Conservation (phyloP, 2,113 vertebrate genomes). For the Tauraco erythrolophus region DNA sequence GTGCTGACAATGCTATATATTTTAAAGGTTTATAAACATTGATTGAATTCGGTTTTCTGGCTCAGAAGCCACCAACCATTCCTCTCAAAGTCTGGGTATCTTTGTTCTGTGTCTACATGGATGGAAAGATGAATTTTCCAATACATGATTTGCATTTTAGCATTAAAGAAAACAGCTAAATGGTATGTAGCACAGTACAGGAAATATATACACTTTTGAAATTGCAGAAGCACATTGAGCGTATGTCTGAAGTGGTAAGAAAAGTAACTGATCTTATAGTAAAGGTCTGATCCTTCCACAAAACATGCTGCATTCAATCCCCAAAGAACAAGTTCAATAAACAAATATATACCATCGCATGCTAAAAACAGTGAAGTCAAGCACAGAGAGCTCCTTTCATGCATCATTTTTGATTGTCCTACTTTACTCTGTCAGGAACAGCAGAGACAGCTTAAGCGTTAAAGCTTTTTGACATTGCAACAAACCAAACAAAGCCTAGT, state of each 20-base stretch:
- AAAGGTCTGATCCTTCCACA: not conserved
- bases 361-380: not conserved
- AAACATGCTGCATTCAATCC: not conserved
- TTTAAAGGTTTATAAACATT: not conserved
- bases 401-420: constrained; percentile 53
- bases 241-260: not conserved
- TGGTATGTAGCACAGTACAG: not conserved
- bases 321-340: not conserved
- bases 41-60: not conserved
- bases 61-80: not conserved
- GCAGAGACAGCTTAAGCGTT: not conserved
- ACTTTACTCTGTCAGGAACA: constrained; percentile 39
- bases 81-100: not conserved
- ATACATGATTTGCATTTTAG: not conserved
- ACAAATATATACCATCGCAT: not conserved
- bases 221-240: not conserved
- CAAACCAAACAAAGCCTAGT: constrained; percentile 12
- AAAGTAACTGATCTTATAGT: not conserved
- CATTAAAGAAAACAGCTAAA: not conserved
- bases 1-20: not conserved
- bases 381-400: not conserved
- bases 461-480: constrained; percentile 31
- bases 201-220: not conserved
- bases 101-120: not conserved
- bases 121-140: not conserved